phyloP scores from a whole-genome alignment of 2,888 invertebrate species.

The Drosophila subquinaria region DNA sequence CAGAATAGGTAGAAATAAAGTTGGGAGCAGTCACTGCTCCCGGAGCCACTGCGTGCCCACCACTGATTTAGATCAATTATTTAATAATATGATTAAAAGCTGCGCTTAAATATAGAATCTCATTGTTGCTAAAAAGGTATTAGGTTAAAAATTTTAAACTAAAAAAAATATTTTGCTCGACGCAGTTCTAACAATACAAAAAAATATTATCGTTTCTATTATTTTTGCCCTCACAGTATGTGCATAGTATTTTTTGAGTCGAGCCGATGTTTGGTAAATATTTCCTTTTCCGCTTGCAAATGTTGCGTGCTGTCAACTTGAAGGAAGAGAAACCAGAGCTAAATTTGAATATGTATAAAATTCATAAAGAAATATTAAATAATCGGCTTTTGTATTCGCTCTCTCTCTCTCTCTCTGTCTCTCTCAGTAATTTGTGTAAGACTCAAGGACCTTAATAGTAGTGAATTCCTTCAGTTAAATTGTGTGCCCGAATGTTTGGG shows the following conservation, averaged over 20 bases:
- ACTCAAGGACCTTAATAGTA: conserved; percentile 16
- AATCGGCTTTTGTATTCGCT: conserved; percentile 65
- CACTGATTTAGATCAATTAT: no score
- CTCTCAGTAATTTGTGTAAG: conserved; percentile 26
- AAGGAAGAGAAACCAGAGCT: not conserved
- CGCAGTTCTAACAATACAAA: no score
- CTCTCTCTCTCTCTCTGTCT: not conserved
- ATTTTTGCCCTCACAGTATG: not conserved
- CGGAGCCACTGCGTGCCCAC: no score
- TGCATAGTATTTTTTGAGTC: not conserved
- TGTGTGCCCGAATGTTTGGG: conserved; percentile 6
- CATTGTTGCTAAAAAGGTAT: no score
- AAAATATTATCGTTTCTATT: no score
- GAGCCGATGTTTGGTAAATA: conserved; percentile 44
- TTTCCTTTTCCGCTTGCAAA: conserved; percentile 50
- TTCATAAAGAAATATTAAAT: conserved; percentile 77
- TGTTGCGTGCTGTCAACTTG: conserved; percentile 27
- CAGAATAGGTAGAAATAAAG: no score
- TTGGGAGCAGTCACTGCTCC: no score
- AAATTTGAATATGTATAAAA: conserved; percentile 49
- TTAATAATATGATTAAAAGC: no score
- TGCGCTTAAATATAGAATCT: no score
- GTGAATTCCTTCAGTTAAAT: conserved; percentile 4
- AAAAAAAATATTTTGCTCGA: no score
- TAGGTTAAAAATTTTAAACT: no score